Evolutionary conservation across 2,113 vertebrate genomes (phyloP).

Genomic region (Apeltes quadracus): DNA sequence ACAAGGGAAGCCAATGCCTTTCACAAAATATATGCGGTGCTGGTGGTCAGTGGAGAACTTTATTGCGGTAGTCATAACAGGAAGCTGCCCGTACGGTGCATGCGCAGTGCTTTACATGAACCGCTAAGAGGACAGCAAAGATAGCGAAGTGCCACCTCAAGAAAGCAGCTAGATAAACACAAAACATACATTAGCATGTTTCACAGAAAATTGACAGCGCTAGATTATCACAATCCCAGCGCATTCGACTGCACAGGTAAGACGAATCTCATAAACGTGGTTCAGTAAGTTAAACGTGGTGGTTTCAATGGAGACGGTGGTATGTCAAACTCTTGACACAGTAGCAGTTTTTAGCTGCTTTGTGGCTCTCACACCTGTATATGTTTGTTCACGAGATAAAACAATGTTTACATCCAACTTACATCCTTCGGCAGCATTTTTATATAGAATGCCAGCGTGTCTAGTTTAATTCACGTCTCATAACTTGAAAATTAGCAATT

Average conservation of each 20-base stretch:
- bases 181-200: slow-evolving; percentile 81
- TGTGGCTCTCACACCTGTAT: accelerated
- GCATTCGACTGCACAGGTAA: slow-evolving; percentile 90
- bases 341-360: accelerated
- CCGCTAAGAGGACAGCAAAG: neutral
- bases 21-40: neutral
- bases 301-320: neutral
- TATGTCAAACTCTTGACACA: neutral
- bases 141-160: neutral
- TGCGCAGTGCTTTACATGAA: slow-evolving; percentile 12
- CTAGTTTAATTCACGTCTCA: neutral
- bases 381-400: neutral
- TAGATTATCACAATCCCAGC: slow-evolving; percentile 92
- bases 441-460: neutral
- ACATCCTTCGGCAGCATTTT: neutral
- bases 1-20: neutral
- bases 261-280: neutral
- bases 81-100: slow-evolving; percentile 18
- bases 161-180: neutral
- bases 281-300: neutral
- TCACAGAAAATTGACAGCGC: slow-evolving; percentile 89
- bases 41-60: neutral
- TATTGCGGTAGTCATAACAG: slow-evolving; percentile 26
- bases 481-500: neutral
- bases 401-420: neutral